Evolutionary conservation across 2,888 invertebrate species (phyloP), one percentile per base, ranked within the genome.

Genomic region (Homarus gammarus): DNA sequence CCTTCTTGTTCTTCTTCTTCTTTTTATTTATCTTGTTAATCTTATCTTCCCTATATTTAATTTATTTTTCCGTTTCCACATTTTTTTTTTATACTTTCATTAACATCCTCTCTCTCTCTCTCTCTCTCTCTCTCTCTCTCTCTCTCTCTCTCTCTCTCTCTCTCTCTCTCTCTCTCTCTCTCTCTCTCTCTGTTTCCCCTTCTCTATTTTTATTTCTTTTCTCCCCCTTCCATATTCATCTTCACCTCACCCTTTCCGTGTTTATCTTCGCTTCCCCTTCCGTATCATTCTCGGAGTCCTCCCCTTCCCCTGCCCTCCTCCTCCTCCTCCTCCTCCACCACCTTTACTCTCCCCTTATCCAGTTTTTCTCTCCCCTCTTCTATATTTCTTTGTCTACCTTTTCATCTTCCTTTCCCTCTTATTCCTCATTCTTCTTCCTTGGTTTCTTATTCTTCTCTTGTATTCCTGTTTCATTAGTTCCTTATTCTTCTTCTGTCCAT

Each of bases 131-230:
- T 81, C 64, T 81, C 40, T 38, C 68, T 64, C 40, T 38, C 64
- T 81, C 64, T 27, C 61, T 44, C 61, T 51, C 78, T 51, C 51
- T 51, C 78, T 51, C 51, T 78, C 51, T 78, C 51, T 78, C 49
- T 51, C 51, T 78, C 78, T 51, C 33, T 78, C 78, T 78, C 51
- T 78, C 78, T 51, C 78, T 78, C 78, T 51, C 51, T 51, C 78
- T 22, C 36, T 27, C 44, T 49, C 51, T 3, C 33, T 31, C 51
- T 12, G 3, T 56, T 61, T 36, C 44, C 82, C 68, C 68, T 82
- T 44, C 68, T 82, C 18, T 18, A 15, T 82, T 64, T 64, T 64
- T 64, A 27, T 82, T 61, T 38, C 64, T 82, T 38, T 40, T 36
- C 68, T 64, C 27, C 31, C 15, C 40, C 68, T 40, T 44, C 68